A percentile compares a stretch with the other conserved stretches of the same genome.
Conservation (phyloP, 2,888 invertebrate genomes). For the Stramonita haemastoma region DNA sequence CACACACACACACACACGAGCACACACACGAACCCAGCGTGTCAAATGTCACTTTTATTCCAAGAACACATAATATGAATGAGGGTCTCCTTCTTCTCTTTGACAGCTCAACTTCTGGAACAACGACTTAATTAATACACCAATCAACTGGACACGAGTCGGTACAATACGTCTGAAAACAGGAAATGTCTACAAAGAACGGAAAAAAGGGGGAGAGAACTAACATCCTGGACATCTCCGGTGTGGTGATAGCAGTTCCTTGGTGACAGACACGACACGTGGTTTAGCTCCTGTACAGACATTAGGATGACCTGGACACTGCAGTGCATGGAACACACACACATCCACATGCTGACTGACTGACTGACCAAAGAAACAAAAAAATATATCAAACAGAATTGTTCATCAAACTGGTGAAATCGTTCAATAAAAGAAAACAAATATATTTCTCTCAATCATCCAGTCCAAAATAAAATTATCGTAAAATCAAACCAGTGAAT, state of each 20-base stretch:
- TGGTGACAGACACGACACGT: not conserved
- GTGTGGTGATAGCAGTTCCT: not conserved
- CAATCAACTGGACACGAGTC: not conserved
- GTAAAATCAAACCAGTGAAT: too few relatives aligned
- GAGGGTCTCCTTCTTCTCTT: not conserved
- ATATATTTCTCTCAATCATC: too few relatives aligned
- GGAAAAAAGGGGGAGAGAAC: not conserved
- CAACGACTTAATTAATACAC: slow-evolving; percentile 17
- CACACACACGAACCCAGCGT: not conserved
- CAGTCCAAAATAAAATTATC: too few relatives aligned
- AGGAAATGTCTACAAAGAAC: not conserved
- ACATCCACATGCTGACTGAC: too few relatives aligned
- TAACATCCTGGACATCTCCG: not conserved
- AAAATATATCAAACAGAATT: too few relatives aligned
- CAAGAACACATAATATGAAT: slow-evolving; percentile 25
- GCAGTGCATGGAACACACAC: slow-evolving; percentile 2
- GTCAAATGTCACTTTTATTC: slow-evolving; percentile 21
- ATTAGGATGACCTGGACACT: not conserved
- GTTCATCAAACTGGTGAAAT: too few relatives aligned
- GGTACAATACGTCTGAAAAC: not conserved
- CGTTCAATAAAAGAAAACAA: too few relatives aligned
- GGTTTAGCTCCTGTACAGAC: not conserved
- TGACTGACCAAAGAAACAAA: too few relatives aligned
- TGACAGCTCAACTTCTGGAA: not conserved
- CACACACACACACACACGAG: too few relatives aligned